A percentile compares a stretch with the other conserved stretches of the same genome.
Conservation (phyloP, 2,113 vertebrate species). For the Corythornis vintsioides region DNA sequence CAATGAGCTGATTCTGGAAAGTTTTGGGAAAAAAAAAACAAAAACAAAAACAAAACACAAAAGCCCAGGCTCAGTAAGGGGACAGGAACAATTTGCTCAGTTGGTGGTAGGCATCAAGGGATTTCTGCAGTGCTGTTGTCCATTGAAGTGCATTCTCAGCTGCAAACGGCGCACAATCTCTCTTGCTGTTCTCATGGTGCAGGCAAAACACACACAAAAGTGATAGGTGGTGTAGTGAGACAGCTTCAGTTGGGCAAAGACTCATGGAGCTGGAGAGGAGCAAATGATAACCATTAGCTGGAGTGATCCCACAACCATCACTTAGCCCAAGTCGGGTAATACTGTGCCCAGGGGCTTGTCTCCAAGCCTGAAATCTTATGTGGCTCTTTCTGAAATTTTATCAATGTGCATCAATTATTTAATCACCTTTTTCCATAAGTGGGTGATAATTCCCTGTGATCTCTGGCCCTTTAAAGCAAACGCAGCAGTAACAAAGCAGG, state of each 20-base stretch:
- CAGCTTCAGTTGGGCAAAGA: background rate
- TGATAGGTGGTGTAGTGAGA: background rate
- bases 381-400: background rate
- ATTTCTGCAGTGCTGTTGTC: conserved; percentile 60
- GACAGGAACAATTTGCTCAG: conserved; percentile 17
- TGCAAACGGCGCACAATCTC: conserved; percentile 64
- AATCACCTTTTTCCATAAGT: background rate
- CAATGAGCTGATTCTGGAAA: conserved; percentile 63
- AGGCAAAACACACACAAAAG: background rate
- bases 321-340: background rate
- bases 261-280: background rate
- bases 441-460: background rate
- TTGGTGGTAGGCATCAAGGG: background rate
- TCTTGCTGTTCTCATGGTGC: conserved; percentile 34
- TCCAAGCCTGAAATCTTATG: background rate
- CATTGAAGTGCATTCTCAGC: conserved; percentile 68
- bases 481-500: background rate
- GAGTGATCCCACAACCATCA: rapidly evolving
- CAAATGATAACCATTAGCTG: background rate
- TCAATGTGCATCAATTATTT: background rate
- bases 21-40: background rate
- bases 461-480: conserved; percentile 36
- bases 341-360: background rate
- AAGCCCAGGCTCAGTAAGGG: conserved; percentile 21
- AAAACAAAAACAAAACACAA: background rate